These are phyloP conservation scores for Actenoides hombroni DNA, from an alignment of 2,113 vertebrate species.

Conservation along the genomic window DNA sequence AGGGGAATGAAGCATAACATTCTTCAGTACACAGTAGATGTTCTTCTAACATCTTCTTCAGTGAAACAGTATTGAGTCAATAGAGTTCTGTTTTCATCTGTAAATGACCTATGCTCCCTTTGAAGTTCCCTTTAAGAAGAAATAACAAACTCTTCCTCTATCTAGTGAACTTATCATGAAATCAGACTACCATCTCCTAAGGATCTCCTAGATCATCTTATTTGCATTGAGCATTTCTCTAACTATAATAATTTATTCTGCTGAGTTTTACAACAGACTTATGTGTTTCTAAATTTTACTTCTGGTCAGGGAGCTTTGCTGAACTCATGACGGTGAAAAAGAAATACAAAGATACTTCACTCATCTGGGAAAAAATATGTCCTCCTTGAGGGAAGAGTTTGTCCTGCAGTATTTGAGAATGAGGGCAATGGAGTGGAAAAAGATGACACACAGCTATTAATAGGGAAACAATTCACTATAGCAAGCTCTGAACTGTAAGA, in stretches of 20 bases:
- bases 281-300: neutral
- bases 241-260: neutral
- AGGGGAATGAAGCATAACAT: neutral
- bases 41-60: neutral
- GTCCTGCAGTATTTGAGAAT: neutral
- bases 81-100: neutral
- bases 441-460: rapidly evolving
- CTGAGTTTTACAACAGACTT: neutral
- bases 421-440: neutral
- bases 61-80: neutral
- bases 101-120: neutral
- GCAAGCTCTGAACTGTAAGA: neutral
- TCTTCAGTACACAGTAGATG: neutral
- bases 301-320: neutral
- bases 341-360: neutral
- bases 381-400: neutral
- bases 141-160: neutral
- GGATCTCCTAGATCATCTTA: neutral
- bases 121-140: neutral
- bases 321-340: neutral
- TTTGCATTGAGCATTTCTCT: neutral
- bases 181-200: neutral
- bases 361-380: neutral
- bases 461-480: neutral
- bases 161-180: neutral